A percentile compares a stretch with the other conserved stretches of the same genome.
Conservation (phyloP, 2,797 vertebrate genomes). For the Lophius americanus region DNA sequence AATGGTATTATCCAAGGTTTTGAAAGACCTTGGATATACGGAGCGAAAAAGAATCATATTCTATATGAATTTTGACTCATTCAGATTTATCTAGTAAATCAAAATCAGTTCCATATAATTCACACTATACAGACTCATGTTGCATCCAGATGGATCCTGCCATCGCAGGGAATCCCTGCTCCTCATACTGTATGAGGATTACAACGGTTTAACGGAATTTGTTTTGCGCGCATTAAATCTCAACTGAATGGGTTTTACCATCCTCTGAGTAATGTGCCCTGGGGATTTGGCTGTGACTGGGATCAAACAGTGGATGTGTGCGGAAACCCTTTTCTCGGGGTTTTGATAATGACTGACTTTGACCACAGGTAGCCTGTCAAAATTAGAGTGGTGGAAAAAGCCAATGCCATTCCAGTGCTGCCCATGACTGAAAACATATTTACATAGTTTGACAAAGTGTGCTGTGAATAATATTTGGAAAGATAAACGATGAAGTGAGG, state of each 20-base stretch:
- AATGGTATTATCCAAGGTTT: background rate
- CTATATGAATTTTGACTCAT: slow-evolving; percentile 3
- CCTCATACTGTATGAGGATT: slow-evolving; percentile 55
- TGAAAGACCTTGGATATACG: background rate
- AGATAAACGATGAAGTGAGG: slow-evolving; percentile 47
- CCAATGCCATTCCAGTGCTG: slow-evolving; percentile 56
- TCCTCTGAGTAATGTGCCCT: slow-evolving; percentile 30
- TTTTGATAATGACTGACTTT: slow-evolving; percentile 45
- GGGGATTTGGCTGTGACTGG: slow-evolving; percentile 46
- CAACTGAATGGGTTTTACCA: slow-evolving; percentile 72
- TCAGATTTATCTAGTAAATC: background rate
- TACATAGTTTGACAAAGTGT: slow-evolving; percentile 62
- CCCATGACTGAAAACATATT: slow-evolving; percentile 61
- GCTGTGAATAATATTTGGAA: slow-evolving; percentile 48
- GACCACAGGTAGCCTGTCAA: slow-evolving; percentile 44
- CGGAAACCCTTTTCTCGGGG: slow-evolving; percentile 35
- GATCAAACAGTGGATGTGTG: slow-evolving; percentile 46
- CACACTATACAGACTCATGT: background rate
- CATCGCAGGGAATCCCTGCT: slow-evolving; percentile 42
- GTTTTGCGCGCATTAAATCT: slow-evolving; percentile 68
- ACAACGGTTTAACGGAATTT: slow-evolving; percentile 64
- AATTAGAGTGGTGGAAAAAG: slow-evolving; percentile 39
- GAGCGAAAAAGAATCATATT: background rate
- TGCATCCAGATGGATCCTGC: slow-evolving; percentile 28
- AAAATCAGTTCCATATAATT: background rate